phyloP scores from a whole-genome alignment of 1,140 invertebrate genomes.

The Xylocopa sonorina region DNA sequence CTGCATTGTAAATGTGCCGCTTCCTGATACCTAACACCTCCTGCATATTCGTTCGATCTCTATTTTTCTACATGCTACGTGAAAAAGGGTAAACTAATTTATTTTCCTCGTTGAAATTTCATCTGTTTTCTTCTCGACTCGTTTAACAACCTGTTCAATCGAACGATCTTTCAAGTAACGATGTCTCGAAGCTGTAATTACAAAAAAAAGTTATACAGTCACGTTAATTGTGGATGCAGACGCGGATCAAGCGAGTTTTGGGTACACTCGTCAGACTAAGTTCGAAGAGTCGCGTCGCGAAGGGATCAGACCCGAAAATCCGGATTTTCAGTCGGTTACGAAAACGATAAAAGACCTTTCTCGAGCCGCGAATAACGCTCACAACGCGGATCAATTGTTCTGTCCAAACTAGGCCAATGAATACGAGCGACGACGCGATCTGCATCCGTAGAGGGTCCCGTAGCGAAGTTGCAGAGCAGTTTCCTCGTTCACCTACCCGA shows the following conservation, averaged over 20 bases:
- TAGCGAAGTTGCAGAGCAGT: not conserved
- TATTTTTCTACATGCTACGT: not conserved
- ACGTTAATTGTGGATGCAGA: no score
- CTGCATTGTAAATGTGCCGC: not conserved
- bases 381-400: constrained; percentile 56
- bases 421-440: constrained; percentile 34
- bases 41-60: not conserved
- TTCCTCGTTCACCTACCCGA: not conserved
- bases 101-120: no score
- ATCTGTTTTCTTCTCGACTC: no score
- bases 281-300: not conserved
- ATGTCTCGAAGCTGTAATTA: no score
- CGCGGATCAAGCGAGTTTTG: no score
- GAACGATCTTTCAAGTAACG: no score
- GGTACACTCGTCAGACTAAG: no score
- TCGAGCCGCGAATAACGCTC: constrained; percentile 35
- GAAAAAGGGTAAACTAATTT: no score
- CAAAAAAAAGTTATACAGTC: no score
- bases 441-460: constrained; percentile 23
- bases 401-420: constrained; percentile 53
- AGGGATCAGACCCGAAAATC: not conserved
- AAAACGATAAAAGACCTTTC: constrained; percentile 21
- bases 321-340: not conserved
- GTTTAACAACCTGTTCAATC: no score
- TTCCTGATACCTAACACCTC: not conserved